A percentile compares a stretch with the other conserved stretches of the same genome.
These are phyloP conservation scores for Grammomys dolichurus DNA, from an alignment of 2,113 vertebrate genomes.

Conservation along the genomic window DNA sequence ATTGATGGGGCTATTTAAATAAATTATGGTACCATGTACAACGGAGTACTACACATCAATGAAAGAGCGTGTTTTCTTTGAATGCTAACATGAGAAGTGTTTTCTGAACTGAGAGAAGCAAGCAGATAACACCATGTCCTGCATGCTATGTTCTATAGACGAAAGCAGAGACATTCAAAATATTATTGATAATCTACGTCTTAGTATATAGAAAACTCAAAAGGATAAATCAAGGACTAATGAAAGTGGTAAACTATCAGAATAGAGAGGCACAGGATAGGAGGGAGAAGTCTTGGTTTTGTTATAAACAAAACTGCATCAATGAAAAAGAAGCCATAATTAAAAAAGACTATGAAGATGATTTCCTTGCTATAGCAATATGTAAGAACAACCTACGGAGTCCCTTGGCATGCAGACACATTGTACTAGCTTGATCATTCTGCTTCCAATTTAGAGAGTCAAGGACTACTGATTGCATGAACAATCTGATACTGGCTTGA, in stretches of 20 bases:
- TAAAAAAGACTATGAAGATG: not conserved
- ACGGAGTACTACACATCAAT: not conserved
- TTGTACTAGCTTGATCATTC: not conserved
- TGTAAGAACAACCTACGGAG: not conserved
- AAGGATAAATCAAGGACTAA: not conserved
- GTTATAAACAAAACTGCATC: not conserved
- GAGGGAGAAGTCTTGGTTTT: not conserved
- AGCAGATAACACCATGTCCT: not conserved
- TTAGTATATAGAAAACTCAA: not conserved
- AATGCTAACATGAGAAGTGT: not conserved
- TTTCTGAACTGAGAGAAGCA: conserved; percentile 36
- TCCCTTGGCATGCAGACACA: too few species aligned
- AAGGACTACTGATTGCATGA: not conserved
- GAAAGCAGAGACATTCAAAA: not conserved
- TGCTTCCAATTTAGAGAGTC: not conserved
- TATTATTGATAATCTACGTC: not conserved
- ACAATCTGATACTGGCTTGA: not conserved
- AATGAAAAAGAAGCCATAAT: conserved; percentile 4
- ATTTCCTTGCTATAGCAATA: not conserved
- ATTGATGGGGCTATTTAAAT: not conserved
- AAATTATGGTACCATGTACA: not conserved
- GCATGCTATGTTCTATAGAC: not conserved
- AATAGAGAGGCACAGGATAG: not conserved
- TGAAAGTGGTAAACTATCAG: not conserved
- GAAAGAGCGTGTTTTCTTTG: not conserved